Evolutionary conservation across 2,888 invertebrate species (phyloP).

Genomic region (Drosophila macrospina): DNA sequence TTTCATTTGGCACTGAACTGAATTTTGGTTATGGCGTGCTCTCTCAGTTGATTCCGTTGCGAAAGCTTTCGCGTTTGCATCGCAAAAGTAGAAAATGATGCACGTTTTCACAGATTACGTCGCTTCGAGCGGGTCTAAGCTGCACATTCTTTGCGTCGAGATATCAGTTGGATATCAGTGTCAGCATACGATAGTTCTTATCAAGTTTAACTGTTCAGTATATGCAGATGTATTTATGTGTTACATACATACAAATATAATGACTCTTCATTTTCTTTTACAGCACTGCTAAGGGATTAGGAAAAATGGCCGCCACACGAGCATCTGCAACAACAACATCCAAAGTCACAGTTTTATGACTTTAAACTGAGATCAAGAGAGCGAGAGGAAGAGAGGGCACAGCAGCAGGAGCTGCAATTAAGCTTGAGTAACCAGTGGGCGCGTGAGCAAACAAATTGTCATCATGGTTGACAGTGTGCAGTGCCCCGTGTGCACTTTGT

Average conservation of each 20-base stretch:
- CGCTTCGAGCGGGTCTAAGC: slow-evolving; percentile 38
- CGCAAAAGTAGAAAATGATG: slow-evolving; percentile 21
- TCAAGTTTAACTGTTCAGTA: slow-evolving; percentile 10
- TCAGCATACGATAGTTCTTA: slow-evolving; percentile 25
- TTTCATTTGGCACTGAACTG: slow-evolving; percentile 30
- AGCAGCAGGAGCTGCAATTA: slow-evolving; percentile 18
- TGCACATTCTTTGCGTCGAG: slow-evolving; percentile 53
- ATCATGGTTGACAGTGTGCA: slow-evolving; percentile 85
- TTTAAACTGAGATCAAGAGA: slow-evolving; percentile 47
- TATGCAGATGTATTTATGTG: slow-evolving; percentile 3
- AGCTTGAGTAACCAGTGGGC: slow-evolving; percentile 30
- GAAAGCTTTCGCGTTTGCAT: slow-evolving; percentile 50
- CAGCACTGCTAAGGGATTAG: slow-evolving; percentile 52
- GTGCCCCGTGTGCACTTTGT: slow-evolving; percentile 94
- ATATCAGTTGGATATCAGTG: slow-evolving; percentile 49
- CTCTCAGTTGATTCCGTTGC: slow-evolving; percentile 17
- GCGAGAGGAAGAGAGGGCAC: slow-evolving; percentile 23
- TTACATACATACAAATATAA: slow-evolving; percentile 1
- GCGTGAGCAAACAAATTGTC: slow-evolving; percentile 24
- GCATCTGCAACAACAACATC: slow-evolving; percentile 23
- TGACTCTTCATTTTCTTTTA: slow-evolving; percentile 24
- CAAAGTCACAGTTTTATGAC: slow-evolving; percentile 68
- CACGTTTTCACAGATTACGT: slow-evolving; percentile 63
- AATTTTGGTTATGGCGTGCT: slow-evolving; percentile 9
- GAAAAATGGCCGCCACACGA: slow-evolving; percentile 60